Evolutionary conservation across 2,113 vertebrate genomes (phyloP).

Genomic region (Mesitornis unicolor): DNA sequence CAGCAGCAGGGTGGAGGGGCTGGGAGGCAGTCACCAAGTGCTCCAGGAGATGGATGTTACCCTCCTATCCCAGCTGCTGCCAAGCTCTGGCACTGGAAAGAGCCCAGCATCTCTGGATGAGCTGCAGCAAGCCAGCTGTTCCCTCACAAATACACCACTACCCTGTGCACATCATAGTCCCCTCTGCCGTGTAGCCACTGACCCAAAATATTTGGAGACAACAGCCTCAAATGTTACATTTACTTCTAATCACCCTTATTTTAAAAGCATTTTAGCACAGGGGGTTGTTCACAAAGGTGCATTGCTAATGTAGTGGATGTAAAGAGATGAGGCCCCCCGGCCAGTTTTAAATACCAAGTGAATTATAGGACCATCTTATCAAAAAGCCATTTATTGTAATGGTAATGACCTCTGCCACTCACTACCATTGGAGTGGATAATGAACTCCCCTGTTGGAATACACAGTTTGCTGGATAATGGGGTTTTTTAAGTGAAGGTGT

Average conservation of each 20-base stretch:
- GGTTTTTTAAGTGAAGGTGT: neutral
- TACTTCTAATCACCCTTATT: neutral
- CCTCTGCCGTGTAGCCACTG: accelerated
- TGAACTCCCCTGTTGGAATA: neutral
- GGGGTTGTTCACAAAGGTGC: neutral
- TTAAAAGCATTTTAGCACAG: neutral
- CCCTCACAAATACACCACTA: neutral
- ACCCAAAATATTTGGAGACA: neutral
- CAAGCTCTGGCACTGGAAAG: neutral
- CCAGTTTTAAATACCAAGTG: conserved; percentile 1
- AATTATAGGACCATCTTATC: neutral
- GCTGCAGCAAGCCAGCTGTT: neutral
- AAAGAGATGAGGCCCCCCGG: neutral
- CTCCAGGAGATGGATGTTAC: neutral
- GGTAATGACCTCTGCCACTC: neutral
- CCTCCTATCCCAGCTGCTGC: neutral
- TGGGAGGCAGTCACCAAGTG: neutral
- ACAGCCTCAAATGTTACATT: neutral
- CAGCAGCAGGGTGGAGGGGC: neutral
- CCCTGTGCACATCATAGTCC: accelerated
- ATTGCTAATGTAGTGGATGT: neutral
- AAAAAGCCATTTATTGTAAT: neutral
- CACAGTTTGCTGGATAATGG: neutral
- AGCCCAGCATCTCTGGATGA: neutral
- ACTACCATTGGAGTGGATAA: neutral